Evolutionary conservation across 2,113 vertebrate species (phyloP).

Genomic region (Catharus minimus): DNA sequence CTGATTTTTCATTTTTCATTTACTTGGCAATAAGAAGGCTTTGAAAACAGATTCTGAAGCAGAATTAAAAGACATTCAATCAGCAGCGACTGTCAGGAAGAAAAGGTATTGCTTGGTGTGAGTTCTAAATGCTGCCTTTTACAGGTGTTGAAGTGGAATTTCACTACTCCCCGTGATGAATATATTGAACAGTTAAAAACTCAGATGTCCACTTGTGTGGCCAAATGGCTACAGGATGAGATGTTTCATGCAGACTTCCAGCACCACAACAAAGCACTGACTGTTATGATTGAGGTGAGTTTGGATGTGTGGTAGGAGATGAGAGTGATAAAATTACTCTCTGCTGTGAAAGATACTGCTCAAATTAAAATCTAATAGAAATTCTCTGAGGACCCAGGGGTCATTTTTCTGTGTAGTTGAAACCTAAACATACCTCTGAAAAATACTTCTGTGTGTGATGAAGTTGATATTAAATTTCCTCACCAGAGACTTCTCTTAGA

Average conservation of each 20-base stretch:
- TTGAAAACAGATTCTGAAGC: background rate
- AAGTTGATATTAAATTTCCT: background rate
- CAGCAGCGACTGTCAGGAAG: background rate
- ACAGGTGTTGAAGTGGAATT: conserved; percentile 97
- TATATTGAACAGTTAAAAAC: conserved; percentile 95
- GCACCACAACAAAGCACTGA: conserved; percentile 92
- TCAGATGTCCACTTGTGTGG: conserved; percentile 92
- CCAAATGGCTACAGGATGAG: conserved; percentile 95
- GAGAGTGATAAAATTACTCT: background rate
- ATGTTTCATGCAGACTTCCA: conserved; percentile 97
- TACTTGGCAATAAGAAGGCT: background rate
- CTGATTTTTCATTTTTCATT: background rate
- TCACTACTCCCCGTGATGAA: conserved; percentile 93
- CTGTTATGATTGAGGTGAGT: conserved; percentile 92
- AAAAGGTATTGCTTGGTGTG: background rate
- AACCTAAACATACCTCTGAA: background rate
- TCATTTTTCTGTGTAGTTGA: background rate
- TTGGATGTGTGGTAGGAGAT: background rate
- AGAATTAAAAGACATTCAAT: background rate
- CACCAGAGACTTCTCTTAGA: background rate
- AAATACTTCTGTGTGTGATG: too few species aligned
- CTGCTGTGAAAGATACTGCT: background rate
- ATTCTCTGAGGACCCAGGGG: background rate
- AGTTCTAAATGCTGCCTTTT: background rate
- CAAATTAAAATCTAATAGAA: background rate